A percentile compares a stretch with the other conserved stretches of the same genome.
phyloP scores from a whole-genome alignment of 2,888 invertebrate genomes.

The Lacanobia wlatinum region DNA sequence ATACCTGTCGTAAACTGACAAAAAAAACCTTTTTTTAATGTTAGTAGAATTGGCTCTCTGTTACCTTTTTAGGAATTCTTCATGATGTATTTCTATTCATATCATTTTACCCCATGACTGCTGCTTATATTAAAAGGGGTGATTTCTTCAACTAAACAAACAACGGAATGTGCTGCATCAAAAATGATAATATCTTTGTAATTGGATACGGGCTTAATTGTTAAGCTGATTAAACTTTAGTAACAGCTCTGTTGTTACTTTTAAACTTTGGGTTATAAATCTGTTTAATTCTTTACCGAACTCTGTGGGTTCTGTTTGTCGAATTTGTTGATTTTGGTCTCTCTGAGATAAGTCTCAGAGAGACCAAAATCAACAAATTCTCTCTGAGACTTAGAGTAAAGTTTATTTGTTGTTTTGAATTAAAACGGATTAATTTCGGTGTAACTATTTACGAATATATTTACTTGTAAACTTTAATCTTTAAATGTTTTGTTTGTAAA shows the following conservation, averaged over 20 bases:
- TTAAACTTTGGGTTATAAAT: constrained; percentile 62
- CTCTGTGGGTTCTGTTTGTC: constrained; percentile 48
- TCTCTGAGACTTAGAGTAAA: neutral
- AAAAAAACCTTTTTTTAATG: no score
- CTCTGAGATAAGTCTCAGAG: no score
- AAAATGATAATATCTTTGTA: constrained; percentile 74
- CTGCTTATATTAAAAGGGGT: constrained; percentile 27
- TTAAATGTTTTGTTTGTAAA: neutral
- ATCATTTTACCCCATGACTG: neutral
- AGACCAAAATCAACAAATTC: no score
- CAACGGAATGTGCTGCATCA: constrained; percentile 64
- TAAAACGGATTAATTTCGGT: neutral
- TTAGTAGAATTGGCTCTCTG: no score
- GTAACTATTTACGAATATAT: neutral
- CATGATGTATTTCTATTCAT: neutral
- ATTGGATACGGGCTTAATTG: constrained; percentile 78
- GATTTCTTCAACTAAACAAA: constrained; percentile 57
- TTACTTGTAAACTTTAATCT: neutral
- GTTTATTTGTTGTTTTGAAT: neutral
- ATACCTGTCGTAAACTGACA: no score
- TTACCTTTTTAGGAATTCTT: neutral
- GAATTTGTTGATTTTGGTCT: constrained; percentile 9
- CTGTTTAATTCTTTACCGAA: constrained; percentile 38
- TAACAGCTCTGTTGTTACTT: constrained; percentile 68
- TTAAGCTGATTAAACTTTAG: constrained; percentile 73